phyloP scores from a whole-genome alignment of 2,113 vertebrate genomes.

The Aythya baeri region DNA sequence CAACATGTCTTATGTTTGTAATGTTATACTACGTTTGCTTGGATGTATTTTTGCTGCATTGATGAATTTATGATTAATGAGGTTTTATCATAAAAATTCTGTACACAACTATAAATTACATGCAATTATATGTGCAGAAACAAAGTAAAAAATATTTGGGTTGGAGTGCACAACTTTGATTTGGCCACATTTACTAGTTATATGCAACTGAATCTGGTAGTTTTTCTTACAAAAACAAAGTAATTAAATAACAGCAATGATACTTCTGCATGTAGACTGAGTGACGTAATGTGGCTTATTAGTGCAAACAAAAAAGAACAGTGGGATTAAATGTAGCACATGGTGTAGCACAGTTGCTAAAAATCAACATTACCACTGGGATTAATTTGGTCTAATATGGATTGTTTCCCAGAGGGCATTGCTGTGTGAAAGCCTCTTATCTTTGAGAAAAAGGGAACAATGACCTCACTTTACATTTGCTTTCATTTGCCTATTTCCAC shows the following conservation, averaged over 20 bases:
- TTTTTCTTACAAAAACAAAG: constrained; percentile 69
- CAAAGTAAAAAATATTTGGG: constrained; percentile 75
- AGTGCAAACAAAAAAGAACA: constrained; percentile 62
- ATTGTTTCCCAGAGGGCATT: constrained; percentile 9
- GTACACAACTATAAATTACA: constrained; percentile 77
- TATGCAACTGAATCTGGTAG: constrained; percentile 45
- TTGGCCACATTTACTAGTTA: constrained; percentile 67
- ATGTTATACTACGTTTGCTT: constrained; percentile 44
- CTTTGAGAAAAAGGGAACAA: background rate
- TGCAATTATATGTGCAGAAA: constrained; percentile 76
- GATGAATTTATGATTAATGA: constrained; percentile 73
- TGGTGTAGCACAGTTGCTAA: constrained; percentile 38
- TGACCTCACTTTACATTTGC: background rate
- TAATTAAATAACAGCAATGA: constrained; percentile 65
- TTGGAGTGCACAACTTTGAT: constrained; percentile 74
- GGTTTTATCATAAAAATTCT: constrained; percentile 72
- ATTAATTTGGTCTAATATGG: constrained; percentile 47
- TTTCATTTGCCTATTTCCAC: background rate
- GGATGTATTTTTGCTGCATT: constrained; percentile 65
- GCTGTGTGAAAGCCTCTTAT: constrained; percentile 31
- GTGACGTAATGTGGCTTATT: constrained; percentile 56
- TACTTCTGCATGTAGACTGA: constrained; percentile 46
- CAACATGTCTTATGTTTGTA: constrained; percentile 52
- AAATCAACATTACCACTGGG: constrained; percentile 28
- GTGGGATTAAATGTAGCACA: constrained; percentile 23